Conservation (phyloP, 2,888 invertebrate species). For the Noctua janthe region DNA sequence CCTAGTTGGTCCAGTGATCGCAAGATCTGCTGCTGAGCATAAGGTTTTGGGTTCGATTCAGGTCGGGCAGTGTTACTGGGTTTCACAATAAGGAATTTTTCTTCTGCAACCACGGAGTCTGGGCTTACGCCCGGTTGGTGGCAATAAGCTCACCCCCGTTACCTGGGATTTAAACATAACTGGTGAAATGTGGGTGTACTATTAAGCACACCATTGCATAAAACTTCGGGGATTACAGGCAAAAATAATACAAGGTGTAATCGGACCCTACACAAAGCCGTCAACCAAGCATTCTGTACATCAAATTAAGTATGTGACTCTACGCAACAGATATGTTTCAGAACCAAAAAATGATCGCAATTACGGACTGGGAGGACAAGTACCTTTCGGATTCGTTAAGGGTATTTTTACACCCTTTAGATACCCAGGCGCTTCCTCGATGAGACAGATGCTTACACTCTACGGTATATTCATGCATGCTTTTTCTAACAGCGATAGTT, state of each 20-base stretch:
- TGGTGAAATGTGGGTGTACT: not conserved
- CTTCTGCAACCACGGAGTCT: not conserved
- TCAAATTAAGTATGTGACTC: too few species aligned
- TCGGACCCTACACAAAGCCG: too few species aligned
- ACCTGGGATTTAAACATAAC: not conserved
- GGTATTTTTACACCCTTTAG: not conserved
- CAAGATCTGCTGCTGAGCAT: not conserved
- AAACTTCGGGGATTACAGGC: not conserved
- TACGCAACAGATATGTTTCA: not conserved
- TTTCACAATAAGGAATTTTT: not conserved
- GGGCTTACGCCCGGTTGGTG: not conserved
- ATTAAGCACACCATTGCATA: not conserved
- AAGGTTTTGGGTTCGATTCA: not conserved
- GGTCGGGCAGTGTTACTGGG: not conserved
- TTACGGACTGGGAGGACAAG: not conserved
- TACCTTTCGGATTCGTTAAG: not conserved
- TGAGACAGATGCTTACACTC: not conserved
- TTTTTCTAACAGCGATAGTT: slow-evolving; percentile 58
- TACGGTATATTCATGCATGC: not conserved
- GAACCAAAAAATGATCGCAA: not conserved
- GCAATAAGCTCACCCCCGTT: not conserved
- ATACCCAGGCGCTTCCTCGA: not conserved
- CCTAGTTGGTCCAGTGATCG: not conserved
- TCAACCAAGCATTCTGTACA: too few species aligned
- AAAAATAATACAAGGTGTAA: too few species aligned